Base-by-base conservation (phyloP, 2,888 invertebrate species). In the Boloria euphrosyne region DNA sequence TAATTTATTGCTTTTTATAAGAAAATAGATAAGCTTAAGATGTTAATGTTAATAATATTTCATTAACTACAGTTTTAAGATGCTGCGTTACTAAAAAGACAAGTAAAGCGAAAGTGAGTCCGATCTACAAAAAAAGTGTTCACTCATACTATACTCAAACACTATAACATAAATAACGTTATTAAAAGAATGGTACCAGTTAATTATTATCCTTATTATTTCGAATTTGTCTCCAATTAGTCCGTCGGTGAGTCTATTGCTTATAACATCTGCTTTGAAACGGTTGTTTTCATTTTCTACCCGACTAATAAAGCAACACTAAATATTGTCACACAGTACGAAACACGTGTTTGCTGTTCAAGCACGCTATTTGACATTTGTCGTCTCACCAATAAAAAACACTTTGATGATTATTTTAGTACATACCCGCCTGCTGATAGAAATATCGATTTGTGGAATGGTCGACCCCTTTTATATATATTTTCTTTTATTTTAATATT, bases 331-430 rank as follows among this genome's bases (percentile, higher is more conserved):
- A 83, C 83, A 90, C 90, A 90, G 89, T 90, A 85, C 88, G 88
- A 83, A 87, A 91, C 91, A 91, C 80, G 82, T 91, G 91, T 91
- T 89, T 81, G 88, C 86, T 81, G 82, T 87, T 84, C 85, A 80
- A 85, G 80, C 80, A 82, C 80, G 82, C 81, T 84, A 85, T 79
- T 84, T 81, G 85, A 89, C 87, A 89, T 89, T 89, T 88, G 89
- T 89, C 85, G 86, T 82, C 84, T 87, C 84, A 78, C 82, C 80
- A 85, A 82, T 89, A 89, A 90, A 90, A 90, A 89, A 90, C 84
- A 85, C 90, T 90, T 91, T 90, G 90, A 90, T 85, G 89, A 86
- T 89, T 90, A 91, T 91, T 91, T 90, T 90, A 86, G 90, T 90
- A 86, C 89, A 88, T 84, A 86, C 85, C 72, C 80, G 76, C 78